phyloP scores from a whole-genome alignment of 2,888 invertebrate genomes.

The Lysandra coridon region DNA sequence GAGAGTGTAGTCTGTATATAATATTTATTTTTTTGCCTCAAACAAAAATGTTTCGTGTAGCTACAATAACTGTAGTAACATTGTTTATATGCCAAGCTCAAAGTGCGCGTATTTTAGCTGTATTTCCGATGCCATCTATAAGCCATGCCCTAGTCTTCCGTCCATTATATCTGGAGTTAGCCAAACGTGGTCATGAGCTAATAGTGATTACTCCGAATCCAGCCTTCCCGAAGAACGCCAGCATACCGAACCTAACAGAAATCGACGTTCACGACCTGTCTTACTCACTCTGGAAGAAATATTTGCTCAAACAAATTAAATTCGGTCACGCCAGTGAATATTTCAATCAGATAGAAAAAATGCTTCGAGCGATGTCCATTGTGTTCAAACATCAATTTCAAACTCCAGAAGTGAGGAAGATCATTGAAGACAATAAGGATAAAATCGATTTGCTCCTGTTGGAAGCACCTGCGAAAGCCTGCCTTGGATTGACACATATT shows the following conservation, averaged over 20 bases:
- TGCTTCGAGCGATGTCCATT: conserved; percentile 28
- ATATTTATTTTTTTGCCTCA: not conserved
- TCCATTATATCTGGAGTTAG: conserved; percentile 51
- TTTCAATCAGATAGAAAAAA: conserved; percentile 35
- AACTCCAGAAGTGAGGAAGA: conserved; percentile 42
- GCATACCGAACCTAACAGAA: conserved; percentile 49
- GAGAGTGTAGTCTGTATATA: not conserved
- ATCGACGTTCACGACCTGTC: conserved; percentile 48
- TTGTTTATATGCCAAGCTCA: conserved; percentile 31
- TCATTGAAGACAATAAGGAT: conserved; percentile 43
- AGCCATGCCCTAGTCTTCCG: conserved; percentile 56
- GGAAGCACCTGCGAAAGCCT: conserved; percentile 46
- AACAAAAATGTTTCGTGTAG: not conserved
- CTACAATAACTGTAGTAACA: not conserved
- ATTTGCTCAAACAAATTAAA: conserved; percentile 32
- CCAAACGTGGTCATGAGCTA: conserved; percentile 55
- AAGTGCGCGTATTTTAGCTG: conserved; percentile 54
- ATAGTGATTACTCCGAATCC: conserved; percentile 54
- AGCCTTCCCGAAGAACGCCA: conserved; percentile 38
- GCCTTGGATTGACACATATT: conserved; percentile 47
- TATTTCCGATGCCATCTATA: conserved; percentile 54
- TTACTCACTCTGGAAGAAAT: conserved; percentile 40
- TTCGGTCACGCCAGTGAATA: conserved; percentile 35
- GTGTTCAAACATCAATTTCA: conserved; percentile 43
- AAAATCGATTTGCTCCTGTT: conserved; percentile 50